Evolutionary conservation across 2,888 invertebrate genomes (phyloP).

Genomic region (Drosophila kambysellisi): DNA sequence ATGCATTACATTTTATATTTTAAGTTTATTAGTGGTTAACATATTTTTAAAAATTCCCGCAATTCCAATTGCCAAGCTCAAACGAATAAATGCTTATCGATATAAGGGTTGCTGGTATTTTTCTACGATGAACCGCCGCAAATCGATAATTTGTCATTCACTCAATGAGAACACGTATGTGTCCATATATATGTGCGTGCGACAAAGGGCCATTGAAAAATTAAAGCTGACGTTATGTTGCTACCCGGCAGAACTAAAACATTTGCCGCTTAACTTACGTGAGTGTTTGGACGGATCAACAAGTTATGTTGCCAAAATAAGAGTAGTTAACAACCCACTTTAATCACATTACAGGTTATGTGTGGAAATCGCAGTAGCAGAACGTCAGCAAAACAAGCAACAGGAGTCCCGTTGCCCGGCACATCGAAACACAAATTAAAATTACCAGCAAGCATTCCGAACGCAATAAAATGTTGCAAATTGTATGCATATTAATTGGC

Average conservation of each 20-base stretch:
- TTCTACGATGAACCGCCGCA: background rate
- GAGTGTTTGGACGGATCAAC: conserved; percentile 5
- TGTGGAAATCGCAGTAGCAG: conserved; percentile 26
- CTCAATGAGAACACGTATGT: conserved; percentile 47
- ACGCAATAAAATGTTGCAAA: conserved; percentile 53
- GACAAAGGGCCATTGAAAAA: conserved; percentile 43
- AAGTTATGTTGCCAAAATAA: background rate
- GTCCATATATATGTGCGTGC: conserved; percentile 31
- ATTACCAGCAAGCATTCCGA: conserved; percentile 41
- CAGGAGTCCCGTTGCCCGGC: conserved; percentile 59
- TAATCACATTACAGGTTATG: conserved; percentile 48
- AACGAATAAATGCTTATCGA: conserved; percentile 12
- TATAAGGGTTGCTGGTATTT: background rate
- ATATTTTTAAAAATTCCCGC: background rate
- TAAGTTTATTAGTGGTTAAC: background rate
- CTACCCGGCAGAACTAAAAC: conserved; percentile 21
- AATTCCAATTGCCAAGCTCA: background rate
- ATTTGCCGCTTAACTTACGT: conserved; percentile 38
- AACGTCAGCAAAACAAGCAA: conserved; percentile 51
- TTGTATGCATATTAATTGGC: conserved; percentile 66
- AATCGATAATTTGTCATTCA: conserved; percentile 31
- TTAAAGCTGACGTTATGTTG: conserved; percentile 39
- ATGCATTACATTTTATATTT: background rate
- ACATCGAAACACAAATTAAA: conserved; percentile 4
- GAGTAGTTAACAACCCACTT: background rate